Evolutionary conservation across 2,113 vertebrate species (phyloP).

Genomic region (Alectura lathami): DNA sequence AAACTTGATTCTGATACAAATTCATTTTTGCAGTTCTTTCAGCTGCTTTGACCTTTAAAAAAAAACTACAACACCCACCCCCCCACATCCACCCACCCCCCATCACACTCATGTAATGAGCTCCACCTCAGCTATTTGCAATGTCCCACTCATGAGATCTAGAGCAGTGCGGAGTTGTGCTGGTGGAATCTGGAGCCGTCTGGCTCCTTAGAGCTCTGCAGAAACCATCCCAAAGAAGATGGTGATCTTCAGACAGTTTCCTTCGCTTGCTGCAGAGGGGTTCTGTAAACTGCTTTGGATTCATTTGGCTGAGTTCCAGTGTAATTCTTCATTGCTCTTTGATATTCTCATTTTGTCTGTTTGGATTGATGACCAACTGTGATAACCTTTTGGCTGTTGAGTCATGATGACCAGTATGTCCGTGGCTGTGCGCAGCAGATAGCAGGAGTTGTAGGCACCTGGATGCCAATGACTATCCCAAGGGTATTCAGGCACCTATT

Average conservation of each 20-base stretch:
- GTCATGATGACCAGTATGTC: neutral
- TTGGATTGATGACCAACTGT: neutral
- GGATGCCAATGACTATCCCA: neutral
- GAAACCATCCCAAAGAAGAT: neutral
- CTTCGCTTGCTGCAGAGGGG: neutral
- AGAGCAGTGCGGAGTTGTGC: neutral
- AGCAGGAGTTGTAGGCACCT: neutral
- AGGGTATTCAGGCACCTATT: neutral
- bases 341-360: neutral
- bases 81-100: no score
- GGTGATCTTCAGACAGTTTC: neutral
- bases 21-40: neutral
- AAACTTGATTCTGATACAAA: neutral
- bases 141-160: neutral
- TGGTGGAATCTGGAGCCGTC: neutral
- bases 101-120: neutral
- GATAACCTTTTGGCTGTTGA: neutral
- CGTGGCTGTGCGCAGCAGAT: neutral
- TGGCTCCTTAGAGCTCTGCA: neutral
- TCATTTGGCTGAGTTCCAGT: neutral
- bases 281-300: neutral
- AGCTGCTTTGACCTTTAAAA: neutral
- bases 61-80: no score
- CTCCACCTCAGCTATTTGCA: neutral
- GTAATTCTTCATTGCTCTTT: neutral